Conservation (phyloP, 2,113 vertebrate genomes). For the Synodontis membranacea region DNA sequence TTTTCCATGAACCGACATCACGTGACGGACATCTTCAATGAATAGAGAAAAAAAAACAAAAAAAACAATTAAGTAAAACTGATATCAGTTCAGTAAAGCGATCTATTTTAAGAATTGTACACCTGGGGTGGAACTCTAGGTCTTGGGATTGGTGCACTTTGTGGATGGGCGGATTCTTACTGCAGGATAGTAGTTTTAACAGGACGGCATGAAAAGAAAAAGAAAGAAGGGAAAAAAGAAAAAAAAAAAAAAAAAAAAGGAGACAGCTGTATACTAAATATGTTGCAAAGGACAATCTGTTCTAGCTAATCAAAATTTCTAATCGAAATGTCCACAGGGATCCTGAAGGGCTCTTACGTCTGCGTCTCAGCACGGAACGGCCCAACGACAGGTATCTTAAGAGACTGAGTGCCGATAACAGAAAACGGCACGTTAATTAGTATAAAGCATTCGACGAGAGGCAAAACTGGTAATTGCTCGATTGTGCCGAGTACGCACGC, state of each 20-base stretch:
- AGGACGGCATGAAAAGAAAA: background rate
- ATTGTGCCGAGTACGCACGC: slow-evolving; percentile 9
- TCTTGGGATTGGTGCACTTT: background rate
- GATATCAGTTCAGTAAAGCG: background rate
- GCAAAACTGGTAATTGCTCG: slow-evolving; percentile 18
- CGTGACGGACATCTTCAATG: background rate
- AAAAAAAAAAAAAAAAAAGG: no score
- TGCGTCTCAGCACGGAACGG: slow-evolving; percentile 1
- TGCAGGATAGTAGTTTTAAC: background rate
- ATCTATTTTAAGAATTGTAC: background rate
- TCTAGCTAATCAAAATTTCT: background rate
- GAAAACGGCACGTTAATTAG: background rate
- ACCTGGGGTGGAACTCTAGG: no score
- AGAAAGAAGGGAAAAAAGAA: no score
- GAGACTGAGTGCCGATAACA: background rate
- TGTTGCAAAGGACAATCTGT: background rate
- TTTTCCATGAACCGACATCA: background rate
- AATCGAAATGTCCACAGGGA: slow-evolving; percentile 8
- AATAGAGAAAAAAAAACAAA: no score
- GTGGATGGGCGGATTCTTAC: background rate
- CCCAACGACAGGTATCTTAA: slow-evolving; percentile 1
- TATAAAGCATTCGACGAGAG: background rate
- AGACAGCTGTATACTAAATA: background rate
- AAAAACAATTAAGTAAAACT: no score
- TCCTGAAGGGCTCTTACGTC: background rate